A percentile compares a stretch with the other conserved stretches of the same genome.
phyloP scores from a whole-genome alignment of 2,888 invertebrate species.

The Agriopis leucophaearia region DNA sequence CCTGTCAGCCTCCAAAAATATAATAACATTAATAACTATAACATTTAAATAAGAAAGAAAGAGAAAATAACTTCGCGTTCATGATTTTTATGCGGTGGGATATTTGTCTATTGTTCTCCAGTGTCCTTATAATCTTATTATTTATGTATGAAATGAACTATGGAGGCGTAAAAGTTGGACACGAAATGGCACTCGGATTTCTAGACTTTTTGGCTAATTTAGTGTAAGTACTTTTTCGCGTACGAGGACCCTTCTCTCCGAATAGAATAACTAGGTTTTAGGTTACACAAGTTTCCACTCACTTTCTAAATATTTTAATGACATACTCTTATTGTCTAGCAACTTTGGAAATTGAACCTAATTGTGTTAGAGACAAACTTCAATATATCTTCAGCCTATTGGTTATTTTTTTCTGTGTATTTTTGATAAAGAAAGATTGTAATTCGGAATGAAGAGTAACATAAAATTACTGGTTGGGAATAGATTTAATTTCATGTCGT shows the following conservation, averaged over 20 bases:
- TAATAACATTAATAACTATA: too few relatives aligned
- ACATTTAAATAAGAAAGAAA: too few relatives aligned
- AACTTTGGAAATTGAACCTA: conserved; percentile 5
- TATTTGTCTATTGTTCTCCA: conserved; percentile 1
- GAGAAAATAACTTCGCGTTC: background rate
- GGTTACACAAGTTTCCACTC: conserved; percentile 34
- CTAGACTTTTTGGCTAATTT: conserved; percentile 32
- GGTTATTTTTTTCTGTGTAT: too few relatives aligned
- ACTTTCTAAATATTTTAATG: conserved; percentile 20
- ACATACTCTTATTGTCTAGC: background rate
- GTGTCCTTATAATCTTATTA: conserved; percentile 14
- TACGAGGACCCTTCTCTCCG: conserved; percentile 18
- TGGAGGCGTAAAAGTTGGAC: conserved; percentile 23
- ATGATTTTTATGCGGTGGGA: background rate
- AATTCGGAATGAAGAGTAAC: too few relatives aligned
- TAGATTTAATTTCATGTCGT: too few relatives aligned
- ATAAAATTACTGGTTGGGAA: too few relatives aligned
- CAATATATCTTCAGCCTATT: background rate
- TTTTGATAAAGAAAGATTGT: too few relatives aligned
- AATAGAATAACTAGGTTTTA: conserved; percentile 14
- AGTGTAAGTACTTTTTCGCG: conserved; percentile 35
- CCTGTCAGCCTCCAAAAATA: background rate
- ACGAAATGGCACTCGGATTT: conserved; percentile 28
- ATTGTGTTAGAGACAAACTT: background rate
- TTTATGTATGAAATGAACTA: conserved; percentile 30